A percentile compares a stretch with the other conserved stretches of the same genome.
These are phyloP conservation scores for Agrilus mali DNA, from an alignment of 2,888 invertebrate species.

Conservation along the genomic window DNA sequence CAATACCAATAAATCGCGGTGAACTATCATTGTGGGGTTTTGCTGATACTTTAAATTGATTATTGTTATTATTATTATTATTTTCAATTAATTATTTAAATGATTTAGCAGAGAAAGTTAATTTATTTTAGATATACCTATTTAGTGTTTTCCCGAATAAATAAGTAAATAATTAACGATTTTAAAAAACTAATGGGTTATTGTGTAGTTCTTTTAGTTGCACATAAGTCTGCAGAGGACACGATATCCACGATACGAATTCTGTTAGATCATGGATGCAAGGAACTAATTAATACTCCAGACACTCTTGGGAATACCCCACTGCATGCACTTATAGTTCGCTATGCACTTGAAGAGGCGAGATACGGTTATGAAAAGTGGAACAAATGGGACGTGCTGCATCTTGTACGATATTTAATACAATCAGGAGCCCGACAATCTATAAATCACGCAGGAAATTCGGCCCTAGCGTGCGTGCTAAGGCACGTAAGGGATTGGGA, in stretches of 20 bases:
- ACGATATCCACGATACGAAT: slow-evolving; percentile 55
- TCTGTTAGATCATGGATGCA: slow-evolving; percentile 58
- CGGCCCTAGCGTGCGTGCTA: slow-evolving; percentile 56
- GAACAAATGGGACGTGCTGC: slow-evolving; percentile 64
- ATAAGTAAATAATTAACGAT: too few species aligned
- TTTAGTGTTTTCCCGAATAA: too few species aligned
- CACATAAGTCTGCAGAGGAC: slow-evolving; percentile 57
- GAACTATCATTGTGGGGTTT: too few species aligned
- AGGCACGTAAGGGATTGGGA: slow-evolving; percentile 59
- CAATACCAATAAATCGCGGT: too few species aligned
- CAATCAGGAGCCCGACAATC: slow-evolving; percentile 54
- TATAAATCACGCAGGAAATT: slow-evolving; percentile 56
- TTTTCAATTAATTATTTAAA: too few species aligned
- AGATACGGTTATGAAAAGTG: slow-evolving; percentile 53
- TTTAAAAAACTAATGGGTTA: too few species aligned
- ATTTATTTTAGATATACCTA: too few species aligned
- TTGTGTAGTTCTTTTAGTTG: slow-evolving; percentile 47
- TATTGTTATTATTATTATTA: too few species aligned
- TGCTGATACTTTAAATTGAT: too few species aligned
- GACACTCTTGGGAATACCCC: slow-evolving; percentile 64
- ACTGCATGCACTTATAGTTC: slow-evolving; percentile 49
- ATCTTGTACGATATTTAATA: slow-evolving; percentile 47
- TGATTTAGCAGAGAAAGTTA: too few species aligned
- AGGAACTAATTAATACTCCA: slow-evolving; percentile 57
- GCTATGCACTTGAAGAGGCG: slow-evolving; percentile 58